phyloP scores from a whole-genome alignment of 1,140 invertebrate species.

The Ceratoteleas bidentatus region DNA sequence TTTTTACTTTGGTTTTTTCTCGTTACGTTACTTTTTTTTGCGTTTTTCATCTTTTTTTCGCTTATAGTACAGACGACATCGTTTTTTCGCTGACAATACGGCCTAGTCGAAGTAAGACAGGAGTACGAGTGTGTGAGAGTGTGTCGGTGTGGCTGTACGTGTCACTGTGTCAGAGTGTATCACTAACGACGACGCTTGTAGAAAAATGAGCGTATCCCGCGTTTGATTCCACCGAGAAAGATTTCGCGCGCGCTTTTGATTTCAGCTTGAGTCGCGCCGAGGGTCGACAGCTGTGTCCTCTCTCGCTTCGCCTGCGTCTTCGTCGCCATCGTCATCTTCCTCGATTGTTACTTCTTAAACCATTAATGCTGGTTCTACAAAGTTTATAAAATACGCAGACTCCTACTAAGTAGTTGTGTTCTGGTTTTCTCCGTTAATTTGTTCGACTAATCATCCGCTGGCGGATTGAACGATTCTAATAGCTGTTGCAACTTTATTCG shows the following conservation, averaged over 20 bases:
- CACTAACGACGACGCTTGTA: conserved; percentile 79
- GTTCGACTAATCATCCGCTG: conserved; percentile 59
- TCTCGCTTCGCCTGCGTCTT: no score
- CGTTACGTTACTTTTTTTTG: no score
- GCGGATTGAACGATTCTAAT: conserved; percentile 55
- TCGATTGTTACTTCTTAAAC: conserved; percentile 60
- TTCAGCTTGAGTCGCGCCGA: conserved; percentile 53
- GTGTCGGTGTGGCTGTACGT: conserved; percentile 24
- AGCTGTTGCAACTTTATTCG: conserved; percentile 59
- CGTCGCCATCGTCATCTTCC: conserved; percentile 12
- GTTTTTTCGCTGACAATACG: conserved; percentile 46
- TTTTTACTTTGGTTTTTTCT: conserved; percentile 5
- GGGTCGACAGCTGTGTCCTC: no score
- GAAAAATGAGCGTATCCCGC: conserved; percentile 80
- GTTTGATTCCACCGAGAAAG: conserved; percentile 71
- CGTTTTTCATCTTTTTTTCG: no score
- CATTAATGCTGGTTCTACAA: conserved; percentile 65
- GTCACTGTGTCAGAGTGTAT: conserved; percentile 56
- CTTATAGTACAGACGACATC: conserved; percentile 44
- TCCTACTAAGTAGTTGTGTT: conserved; percentile 60
- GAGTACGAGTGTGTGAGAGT: no score
- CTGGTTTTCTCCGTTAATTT: conserved; percentile 13
- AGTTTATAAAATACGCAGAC: conserved; percentile 66
- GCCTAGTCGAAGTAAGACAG: conserved; percentile 48
- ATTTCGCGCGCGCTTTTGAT: conserved; percentile 54